Conservation (phyloP, 1,140 invertebrate species). For the Physella acuta region DNA sequence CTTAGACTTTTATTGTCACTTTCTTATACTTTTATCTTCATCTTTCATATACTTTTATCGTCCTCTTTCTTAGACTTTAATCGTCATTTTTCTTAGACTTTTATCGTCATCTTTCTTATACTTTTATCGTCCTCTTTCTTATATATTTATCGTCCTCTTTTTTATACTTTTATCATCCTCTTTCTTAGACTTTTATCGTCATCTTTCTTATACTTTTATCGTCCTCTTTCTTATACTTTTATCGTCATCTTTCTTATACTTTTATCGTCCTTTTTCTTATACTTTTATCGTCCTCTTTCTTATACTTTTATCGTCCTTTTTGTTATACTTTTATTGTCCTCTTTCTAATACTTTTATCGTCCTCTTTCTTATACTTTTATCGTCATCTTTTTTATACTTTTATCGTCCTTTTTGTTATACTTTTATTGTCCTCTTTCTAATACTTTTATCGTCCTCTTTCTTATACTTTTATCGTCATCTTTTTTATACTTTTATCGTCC, state of each 20-base stretch:
- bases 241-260: background rate
- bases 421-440: background rate
- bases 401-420: background rate
- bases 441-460: too few species aligned
- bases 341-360: background rate
- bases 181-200: background rate
- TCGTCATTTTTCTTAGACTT: too few species aligned
- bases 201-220: background rate
- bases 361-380: too few species aligned
- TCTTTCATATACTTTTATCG: too few species aligned
- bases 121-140: background rate
- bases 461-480: background rate
- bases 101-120: too few species aligned
- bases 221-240: background rate
- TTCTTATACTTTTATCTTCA: too few species aligned
- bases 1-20: too few species aligned
- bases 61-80: too few species aligned
- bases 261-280: background rate
- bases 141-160: background rate
- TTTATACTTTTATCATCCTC: background rate
- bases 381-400: too few species aligned
- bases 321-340: background rate
- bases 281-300: background rate
- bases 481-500: conserved; percentile 1
- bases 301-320: background rate